phyloP scores from a whole-genome alignment of 1,140 invertebrate species.

The Pemphigus obesinymphae region DNA sequence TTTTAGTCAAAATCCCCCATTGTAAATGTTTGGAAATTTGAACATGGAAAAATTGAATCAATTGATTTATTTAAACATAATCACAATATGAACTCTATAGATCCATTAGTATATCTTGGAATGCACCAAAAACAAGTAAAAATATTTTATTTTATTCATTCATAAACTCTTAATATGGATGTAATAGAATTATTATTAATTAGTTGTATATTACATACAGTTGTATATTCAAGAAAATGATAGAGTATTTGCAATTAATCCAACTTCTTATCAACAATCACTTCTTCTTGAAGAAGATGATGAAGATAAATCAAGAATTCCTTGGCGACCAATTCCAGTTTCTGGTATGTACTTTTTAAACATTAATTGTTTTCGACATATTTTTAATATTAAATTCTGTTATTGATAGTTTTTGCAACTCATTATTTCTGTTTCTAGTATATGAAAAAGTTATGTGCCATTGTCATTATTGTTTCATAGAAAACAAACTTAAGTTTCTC shows the following conservation, averaged over 20 bases:
- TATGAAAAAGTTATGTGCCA: too few relatives aligned
- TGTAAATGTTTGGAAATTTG: constrained; percentile 74
- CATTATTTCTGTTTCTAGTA: too few relatives aligned
- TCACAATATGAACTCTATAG: constrained; percentile 46
- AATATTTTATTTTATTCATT: not conserved
- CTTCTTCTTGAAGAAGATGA: constrained; percentile 46
- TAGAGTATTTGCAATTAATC: not conserved
- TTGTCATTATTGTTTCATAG: too few relatives aligned
- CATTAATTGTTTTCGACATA: too few relatives aligned
- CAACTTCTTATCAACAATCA: constrained; percentile 45
- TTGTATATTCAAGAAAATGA: constrained; percentile 72
- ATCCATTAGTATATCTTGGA: constrained; percentile 75
- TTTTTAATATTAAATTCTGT: too few relatives aligned
- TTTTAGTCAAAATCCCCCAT: constrained; percentile 75
- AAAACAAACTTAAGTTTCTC: too few relatives aligned
- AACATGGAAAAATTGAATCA: constrained; percentile 58
- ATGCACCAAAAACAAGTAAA: constrained; percentile 73
- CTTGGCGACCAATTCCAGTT: constrained; percentile 65
- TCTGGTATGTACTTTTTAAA: constrained; percentile 50
- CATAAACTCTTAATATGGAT: not conserved
- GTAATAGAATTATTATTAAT: not conserved
- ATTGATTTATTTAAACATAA: constrained; percentile 69
- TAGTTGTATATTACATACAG: constrained; percentile 51
- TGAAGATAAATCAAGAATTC: constrained; percentile 55
- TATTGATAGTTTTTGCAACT: too few relatives aligned